These are phyloP conservation scores for Argyra leucocephala DNA, from an alignment of 2,888 invertebrate genomes.

Conservation along the genomic window DNA sequence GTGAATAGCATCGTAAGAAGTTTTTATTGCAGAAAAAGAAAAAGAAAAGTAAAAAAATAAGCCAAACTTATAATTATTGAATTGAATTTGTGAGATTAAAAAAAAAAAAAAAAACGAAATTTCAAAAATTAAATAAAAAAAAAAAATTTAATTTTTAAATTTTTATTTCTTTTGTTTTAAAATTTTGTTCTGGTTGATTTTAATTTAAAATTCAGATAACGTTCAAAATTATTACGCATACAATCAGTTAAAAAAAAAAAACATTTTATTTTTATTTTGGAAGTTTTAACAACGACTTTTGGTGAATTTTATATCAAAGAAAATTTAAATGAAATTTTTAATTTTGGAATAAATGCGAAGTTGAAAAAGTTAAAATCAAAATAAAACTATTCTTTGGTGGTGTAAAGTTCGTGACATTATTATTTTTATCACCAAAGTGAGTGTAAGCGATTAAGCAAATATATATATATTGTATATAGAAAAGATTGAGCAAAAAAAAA, in stretches of 20 bases:
- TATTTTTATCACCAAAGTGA: not conserved
- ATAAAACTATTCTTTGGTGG: not conserved
- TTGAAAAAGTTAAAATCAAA: no score
- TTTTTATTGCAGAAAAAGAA: not conserved
- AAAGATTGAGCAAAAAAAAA: not conserved
- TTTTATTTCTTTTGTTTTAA: no score
- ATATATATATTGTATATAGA: not conserved
- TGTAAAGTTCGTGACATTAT: not conserved
- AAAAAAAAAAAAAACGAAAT: not conserved
- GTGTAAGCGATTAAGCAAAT: not conserved
- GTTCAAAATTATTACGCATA: not conserved
- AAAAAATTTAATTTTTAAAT: no score
- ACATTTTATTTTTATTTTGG: not conserved
- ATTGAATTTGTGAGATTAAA: not conserved
- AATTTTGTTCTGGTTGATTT: no score
- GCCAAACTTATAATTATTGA: no score
- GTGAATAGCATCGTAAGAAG: constrained; percentile 32
- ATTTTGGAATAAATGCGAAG: no score
- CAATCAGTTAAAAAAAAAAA: not conserved
- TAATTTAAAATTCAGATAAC: not conserved
- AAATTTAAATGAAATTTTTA: no score
- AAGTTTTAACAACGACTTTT: not conserved
- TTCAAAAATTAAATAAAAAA: no score
- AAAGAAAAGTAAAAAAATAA: not conserved
- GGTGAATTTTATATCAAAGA: not conserved